Evolutionary conservation across 2,797 vertebrate species (phyloP).

Genomic region (Schizopygopsis pylzovi): DNA sequence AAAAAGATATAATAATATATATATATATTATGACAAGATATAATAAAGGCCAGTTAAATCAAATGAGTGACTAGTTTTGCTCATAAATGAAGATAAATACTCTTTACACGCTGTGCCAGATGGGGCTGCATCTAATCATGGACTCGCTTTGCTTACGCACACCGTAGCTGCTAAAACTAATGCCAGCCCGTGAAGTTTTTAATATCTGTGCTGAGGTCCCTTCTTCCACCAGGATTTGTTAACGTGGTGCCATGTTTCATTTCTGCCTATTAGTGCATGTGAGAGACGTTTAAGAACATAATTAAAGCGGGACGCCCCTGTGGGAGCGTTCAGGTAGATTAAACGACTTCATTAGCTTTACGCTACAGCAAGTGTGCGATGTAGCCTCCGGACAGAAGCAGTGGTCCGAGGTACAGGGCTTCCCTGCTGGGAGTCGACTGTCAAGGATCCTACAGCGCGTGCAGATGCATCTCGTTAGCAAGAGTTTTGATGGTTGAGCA

Average conservation of each 20-base stretch:
- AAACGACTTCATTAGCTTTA: slow-evolving; percentile 73
- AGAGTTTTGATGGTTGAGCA: background rate
- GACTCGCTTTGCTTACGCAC: slow-evolving; percentile 32
- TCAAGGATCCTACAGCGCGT: background rate
- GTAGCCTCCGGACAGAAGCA: slow-evolving; percentile 60
- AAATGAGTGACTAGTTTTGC: slow-evolving; percentile 27
- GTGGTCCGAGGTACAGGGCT: slow-evolving; percentile 26
- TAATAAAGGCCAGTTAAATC: slow-evolving; percentile 20
- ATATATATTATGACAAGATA: background rate
- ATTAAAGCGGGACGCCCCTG: slow-evolving; percentile 70
- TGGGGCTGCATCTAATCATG: slow-evolving; percentile 41
- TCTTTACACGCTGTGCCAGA: slow-evolving; percentile 33
- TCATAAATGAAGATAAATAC: slow-evolving; percentile 58
- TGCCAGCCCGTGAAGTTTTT: slow-evolving; percentile 52
- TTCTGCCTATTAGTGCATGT: slow-evolving; percentile 59
- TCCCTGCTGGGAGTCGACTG: slow-evolving; percentile 31
- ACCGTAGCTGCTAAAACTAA: slow-evolving; percentile 42
- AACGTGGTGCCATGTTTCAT: slow-evolving; percentile 53
- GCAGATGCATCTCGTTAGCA: slow-evolving; percentile 7
- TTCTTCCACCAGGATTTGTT: slow-evolving; percentile 54
- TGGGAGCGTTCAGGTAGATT: slow-evolving; percentile 75
- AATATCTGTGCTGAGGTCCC: slow-evolving; percentile 55
- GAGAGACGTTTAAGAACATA: slow-evolving; percentile 69
- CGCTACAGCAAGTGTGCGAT: slow-evolving; percentile 59
- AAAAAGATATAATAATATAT: background rate